These are phyloP conservation scores for Coptotermes formosanus DNA, from an alignment of 1,140 invertebrate genomes.

Conservation along the genomic window DNA sequence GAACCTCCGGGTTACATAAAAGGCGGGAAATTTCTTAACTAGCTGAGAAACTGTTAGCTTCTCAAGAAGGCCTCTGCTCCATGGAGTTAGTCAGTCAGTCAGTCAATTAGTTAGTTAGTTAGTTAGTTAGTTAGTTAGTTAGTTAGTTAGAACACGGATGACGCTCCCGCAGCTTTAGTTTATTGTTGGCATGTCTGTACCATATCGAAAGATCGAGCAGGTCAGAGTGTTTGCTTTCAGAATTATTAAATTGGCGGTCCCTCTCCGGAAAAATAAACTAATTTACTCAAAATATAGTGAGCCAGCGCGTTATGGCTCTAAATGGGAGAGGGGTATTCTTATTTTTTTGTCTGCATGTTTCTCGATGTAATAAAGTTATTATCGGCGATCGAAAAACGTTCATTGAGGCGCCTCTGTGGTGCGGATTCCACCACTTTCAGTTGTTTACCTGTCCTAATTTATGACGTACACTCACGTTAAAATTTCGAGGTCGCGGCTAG, in stretches of 20 bases:
- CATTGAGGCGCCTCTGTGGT: constrained; percentile 2
- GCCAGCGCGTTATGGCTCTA: not conserved
- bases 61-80: too few relatives aligned
- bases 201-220: not conserved
- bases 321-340: not conserved
- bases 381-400: constrained; percentile 26
- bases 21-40: too few relatives aligned
- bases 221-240: constrained; percentile 16
- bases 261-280: constrained; percentile 26
- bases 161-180: not conserved
- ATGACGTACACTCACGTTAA: constrained; percentile 23
- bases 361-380: constrained; percentile 33
- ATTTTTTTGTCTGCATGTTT: constrained; percentile 6
- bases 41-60: too few relatives aligned
- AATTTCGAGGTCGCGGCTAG: too few relatives aligned
- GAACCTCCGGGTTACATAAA: too few relatives aligned
- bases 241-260: constrained; percentile 26
- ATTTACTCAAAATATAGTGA: constrained; percentile 25
- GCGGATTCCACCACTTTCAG: constrained; percentile 27
- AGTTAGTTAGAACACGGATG: too few relatives aligned
- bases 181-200: not conserved
- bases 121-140: too few relatives aligned
- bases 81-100: too few relatives aligned
- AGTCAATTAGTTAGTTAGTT: too few relatives aligned
- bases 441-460: constrained; percentile 31